A percentile compares a stretch with the other conserved stretches of the same genome.
Conservation (phyloP, 2,797 vertebrate species). For the Etheostoma perlongum region DNA sequence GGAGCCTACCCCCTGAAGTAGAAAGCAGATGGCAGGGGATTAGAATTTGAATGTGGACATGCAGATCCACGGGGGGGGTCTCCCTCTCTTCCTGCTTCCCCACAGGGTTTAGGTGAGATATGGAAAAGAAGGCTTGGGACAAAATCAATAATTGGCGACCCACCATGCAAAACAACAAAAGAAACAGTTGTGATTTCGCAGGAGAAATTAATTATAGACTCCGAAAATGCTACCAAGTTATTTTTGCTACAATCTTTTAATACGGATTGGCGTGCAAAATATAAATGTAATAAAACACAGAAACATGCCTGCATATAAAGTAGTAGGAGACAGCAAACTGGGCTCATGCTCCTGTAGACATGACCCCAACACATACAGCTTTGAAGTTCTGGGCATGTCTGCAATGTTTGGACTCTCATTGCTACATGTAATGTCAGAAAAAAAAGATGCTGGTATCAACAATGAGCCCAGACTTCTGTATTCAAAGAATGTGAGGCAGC, state of each 20-base stretch:
- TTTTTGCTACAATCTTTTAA: background rate
- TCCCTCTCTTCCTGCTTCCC: constrained; percentile 41
- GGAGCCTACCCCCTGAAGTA: constrained; percentile 19
- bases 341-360: constrained; percentile 39
- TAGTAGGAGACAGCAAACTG: constrained; percentile 34
- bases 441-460: constrained; percentile 46
- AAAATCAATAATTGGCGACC: constrained; percentile 64
- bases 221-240: background rate
- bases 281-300: background rate
- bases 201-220: constrained; percentile 31
- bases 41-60: constrained; percentile 75
- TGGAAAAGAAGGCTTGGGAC: constrained; percentile 35
- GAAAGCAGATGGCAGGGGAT: constrained; percentile 78
- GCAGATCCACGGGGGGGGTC: constrained; percentile 41
- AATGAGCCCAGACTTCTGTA: constrained; percentile 4
- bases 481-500: constrained; percentile 1
- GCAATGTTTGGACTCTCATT: constrained; percentile 26
- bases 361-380: constrained; percentile 40
- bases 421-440: background rate
- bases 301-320: constrained; percentile 12
- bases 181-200: constrained; percentile 18
- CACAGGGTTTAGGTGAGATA: constrained; percentile 54
- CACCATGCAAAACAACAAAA: constrained; percentile 14
- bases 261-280: background rate
- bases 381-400: constrained; percentile 36